Base-by-base conservation (phyloP, 2,113 vertebrate species). In the Oreochromis niloticus region DNA sequence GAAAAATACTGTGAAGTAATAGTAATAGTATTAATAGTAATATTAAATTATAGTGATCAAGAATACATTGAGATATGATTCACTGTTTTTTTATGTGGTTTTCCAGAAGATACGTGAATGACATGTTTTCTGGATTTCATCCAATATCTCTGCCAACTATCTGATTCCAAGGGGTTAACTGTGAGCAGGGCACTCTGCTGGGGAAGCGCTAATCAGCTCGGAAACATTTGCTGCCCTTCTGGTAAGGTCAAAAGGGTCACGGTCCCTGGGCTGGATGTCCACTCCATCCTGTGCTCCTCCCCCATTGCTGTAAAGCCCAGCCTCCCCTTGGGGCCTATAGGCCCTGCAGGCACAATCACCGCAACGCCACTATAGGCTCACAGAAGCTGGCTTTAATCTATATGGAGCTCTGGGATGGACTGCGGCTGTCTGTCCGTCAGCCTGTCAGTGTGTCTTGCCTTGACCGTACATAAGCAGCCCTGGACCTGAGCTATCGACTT, bases 221-320 rank as follows among this genome's bases (percentile, higher is more conserved):
- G 93, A 96, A 96, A 95, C 95, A 97, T 96, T 97, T 96, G 95
- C 95, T 96, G 94, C 94, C 96, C 96, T 97, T 96, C 96, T 96
- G 96, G 96, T 96, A 97, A 96, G 96, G 96, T 97, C 95, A 95
- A 32, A 87, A 91, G 81, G 96, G 96, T 97, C 95, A 96, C 73
- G 89, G 92, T 96, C 95, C 93, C 93, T 93, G 87, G 89, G 96
- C 94, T 96, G 95, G 94, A 95, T 87, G 95, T 96, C 96, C 95
- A 95, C 93, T 95, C 84, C 94, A 80, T 71, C 85, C 91, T 87
- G 90, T 71, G 59, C 88, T 86, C 92, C 93, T 88, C 88, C 89
- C 86, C 92, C 86, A 63, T 71, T 59, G 56, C 90, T 88, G 85
- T 80, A 93, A 82, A 93, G 50, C 89, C 90, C 86, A 73, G 22